Evolutionary conservation across 1,140 invertebrate species (phyloP).

Genomic region (Aleiodes sp.): DNA sequence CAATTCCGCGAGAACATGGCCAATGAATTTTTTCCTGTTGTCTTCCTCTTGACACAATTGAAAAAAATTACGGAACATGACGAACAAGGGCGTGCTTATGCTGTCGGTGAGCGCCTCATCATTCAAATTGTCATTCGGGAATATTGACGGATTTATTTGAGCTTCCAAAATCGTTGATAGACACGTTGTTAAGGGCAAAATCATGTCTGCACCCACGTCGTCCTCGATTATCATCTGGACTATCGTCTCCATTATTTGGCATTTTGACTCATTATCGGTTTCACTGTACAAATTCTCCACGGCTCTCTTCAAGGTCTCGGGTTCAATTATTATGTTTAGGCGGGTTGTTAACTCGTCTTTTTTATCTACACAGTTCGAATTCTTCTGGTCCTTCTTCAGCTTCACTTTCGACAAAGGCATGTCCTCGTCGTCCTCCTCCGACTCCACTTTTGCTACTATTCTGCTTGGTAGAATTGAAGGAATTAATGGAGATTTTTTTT

Average conservation of each 20-base stretch:
- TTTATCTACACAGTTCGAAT: conserved; percentile 53
- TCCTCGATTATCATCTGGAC: conserved; percentile 74
- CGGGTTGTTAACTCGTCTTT: conserved; percentile 65
- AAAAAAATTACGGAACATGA: conserved; percentile 80
- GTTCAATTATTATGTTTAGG: conserved; percentile 67
- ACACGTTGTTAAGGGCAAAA: conserved; percentile 68
- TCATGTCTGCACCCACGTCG: conserved; percentile 73
- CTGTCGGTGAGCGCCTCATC: conserved; percentile 76
- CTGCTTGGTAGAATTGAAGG: no score
- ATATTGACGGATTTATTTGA: conserved; percentile 64
- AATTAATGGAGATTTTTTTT: no score
- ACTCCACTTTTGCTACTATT: conserved; percentile 65
- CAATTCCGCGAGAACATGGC: conserved; percentile 80
- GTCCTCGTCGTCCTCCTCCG: conserved; percentile 89
- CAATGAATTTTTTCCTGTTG: conserved; percentile 76
- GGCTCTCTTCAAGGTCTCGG: conserved; percentile 71
- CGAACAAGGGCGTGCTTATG: conserved; percentile 83
- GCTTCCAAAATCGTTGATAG: conserved; percentile 67
- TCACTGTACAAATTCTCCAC: conserved; percentile 74
- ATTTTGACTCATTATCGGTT: conserved; percentile 72
- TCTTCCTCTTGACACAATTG: conserved; percentile 80
- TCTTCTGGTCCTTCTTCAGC: conserved; percentile 63
- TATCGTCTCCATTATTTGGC: conserved; percentile 77
- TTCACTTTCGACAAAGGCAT: conserved; percentile 78
- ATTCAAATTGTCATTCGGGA: conserved; percentile 61